These are phyloP conservation scores for Rhincodon typus DNA, from an alignment of 2,797 vertebrate species.

Conservation along the genomic window DNA sequence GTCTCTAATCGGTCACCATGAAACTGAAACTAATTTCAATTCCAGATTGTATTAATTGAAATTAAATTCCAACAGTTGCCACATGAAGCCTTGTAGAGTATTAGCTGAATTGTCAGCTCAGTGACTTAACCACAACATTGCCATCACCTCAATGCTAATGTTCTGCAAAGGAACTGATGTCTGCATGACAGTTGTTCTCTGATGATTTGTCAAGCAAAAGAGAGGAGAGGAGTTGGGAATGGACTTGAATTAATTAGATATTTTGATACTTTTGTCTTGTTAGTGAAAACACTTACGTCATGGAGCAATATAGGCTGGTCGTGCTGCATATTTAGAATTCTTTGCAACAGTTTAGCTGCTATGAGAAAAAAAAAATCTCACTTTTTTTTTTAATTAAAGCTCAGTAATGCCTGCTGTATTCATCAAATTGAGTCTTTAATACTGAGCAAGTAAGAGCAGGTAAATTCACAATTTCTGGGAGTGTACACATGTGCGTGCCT, in stretches of 20 bases:
- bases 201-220: not conserved
- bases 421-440: not conserved
- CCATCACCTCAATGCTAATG: too few relatives aligned
- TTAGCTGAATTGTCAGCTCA: too few relatives aligned
- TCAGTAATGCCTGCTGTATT: not conserved
- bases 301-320: not conserved
- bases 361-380: not conserved
- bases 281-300: not conserved
- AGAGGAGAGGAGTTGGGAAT: too few relatives aligned
- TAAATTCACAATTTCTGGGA: not conserved
- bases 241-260: not conserved
- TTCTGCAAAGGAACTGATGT: not conserved
- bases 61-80: too few relatives aligned
- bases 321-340: not conserved
- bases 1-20: too few relatives aligned
- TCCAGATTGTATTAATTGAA: too few relatives aligned
- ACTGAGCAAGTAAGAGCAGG: not conserved
- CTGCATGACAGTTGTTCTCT: not conserved
- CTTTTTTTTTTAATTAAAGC: not conserved
- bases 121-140: too few relatives aligned
- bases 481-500: not conserved
- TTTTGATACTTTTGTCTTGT: not conserved
- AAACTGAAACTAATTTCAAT: too few relatives aligned
- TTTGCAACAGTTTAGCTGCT: not conserved
- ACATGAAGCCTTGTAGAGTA: too few relatives aligned